Evolutionary conservation across 2,797 vertebrate species (phyloP), one percentile per base, ranked within the genome.

Genomic region (Amblyraja radiata): DNA sequence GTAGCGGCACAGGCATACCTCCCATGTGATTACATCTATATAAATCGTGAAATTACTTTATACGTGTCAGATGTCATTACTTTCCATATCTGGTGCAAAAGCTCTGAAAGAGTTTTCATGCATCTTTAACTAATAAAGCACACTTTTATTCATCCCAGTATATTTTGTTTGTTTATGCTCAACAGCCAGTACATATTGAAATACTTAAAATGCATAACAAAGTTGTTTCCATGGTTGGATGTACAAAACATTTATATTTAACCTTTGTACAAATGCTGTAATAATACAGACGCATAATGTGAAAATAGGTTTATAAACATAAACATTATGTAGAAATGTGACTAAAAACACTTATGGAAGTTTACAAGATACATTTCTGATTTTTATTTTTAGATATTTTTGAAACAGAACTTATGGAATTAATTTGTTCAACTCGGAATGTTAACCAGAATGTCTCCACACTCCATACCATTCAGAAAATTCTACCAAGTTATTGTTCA

Each of bases 151-250:
- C 90, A 91, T 74, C 21, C 68, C 46, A 5, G 18, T 46, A 73
- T 91, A 46, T 28, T 91, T 54, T 68, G 46, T 46, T 90, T 90
- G 73, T 68, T 36, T 73, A 10, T 13, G n/a, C 23, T 63, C 83
- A 63, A 86, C 14, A 21, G n/a, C 63, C 65, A 63, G 84, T 36
- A 16, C 18, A 65, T 88, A 28, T 68, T 65, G n/a, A 88, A 65
- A 65, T 32, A 18, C 61, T 88, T 63, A 63, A 86, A 86, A 88
- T 68, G 61, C 61, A n/a, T 88, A 63, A 68, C n/a, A 7, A 88
- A 63, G n/a, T 88, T 88, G n/a, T 88, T 88, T 88, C 68, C 61
- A 18, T 88, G 61, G n/a, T 36, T 68, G 84, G n/a, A 88, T 36
- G 16, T 88, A 2, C 18, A 68, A 36, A 21, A 88, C 65, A 68